Conservation (phyloP, 2,888 invertebrate genomes). For the Escarpia spicata region DNA sequence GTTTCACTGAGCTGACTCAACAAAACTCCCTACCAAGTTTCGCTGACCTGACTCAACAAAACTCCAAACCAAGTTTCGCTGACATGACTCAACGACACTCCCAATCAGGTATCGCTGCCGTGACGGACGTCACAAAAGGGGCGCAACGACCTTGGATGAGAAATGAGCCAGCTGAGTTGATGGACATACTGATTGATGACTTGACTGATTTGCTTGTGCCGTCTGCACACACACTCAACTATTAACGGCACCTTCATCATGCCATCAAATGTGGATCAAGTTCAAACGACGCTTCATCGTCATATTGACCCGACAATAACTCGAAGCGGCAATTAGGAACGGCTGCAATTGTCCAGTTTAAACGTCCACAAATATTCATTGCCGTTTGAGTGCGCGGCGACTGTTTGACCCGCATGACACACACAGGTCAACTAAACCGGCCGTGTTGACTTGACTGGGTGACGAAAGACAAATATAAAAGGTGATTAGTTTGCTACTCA, state of each 20-base stretch:
- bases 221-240: neutral
- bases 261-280: neutral
- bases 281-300: neutral
- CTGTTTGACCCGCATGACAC: too few species aligned
- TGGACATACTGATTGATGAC: neutral
- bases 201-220: neutral
- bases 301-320: conserved; percentile 6
- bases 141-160: neutral
- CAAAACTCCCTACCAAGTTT: neutral
- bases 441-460: too few species aligned
- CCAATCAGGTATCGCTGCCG: neutral
- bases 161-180: neutral
- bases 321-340: neutral
- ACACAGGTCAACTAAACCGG: too few species aligned
- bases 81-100: neutral
- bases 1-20: neutral
- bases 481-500: too few species aligned
- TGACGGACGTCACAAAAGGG: neutral
- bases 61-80: neutral
- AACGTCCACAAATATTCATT: neutral
- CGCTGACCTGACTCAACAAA: neutral
- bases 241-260: neutral
- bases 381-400: too few species aligned
- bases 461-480: too few species aligned
- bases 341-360: neutral